Evolutionary conservation across 2,888 invertebrate species (phyloP), one percentile per base, ranked within the genome.

Genomic region (Yponomeuta cagnagella): DNA sequence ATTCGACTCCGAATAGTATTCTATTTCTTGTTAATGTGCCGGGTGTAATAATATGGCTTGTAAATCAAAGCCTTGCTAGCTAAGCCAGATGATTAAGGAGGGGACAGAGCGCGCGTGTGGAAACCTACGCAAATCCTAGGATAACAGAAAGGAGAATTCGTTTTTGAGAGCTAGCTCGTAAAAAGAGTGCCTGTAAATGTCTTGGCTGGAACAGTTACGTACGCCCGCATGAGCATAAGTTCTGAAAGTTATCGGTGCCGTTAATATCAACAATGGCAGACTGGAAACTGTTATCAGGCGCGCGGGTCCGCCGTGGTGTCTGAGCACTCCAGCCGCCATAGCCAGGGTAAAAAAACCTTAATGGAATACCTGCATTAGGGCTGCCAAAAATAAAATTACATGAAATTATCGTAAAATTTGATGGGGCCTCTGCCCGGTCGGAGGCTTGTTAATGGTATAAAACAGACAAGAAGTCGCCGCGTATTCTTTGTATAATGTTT

Each of bases 1-100:
- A 81, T 80, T 71, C 23, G 52, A 33, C 52, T 10, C 52, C 79
- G 81, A 80, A 80, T 81, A 78, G 76, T 79, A 81, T 79, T 82
- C 77, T 77, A 82, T 82, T 80, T 80, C 78, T 77, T 78, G 74
- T 76, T 74, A 73, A 70, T 72, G 77, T 73, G 78, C 64, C 64
- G 77, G 75, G 77, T 79, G 75, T 82, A 80, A 84, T 85, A 82
- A 81, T 76, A 72, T 73, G 71, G 79, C 82, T 80, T 80, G 79
- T 67, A 65, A 76, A 75, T 69, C 69, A 63, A 37, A 15, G 5
- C 43, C 43, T 43, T 43, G 43, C 43, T 43, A 43, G 43, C 43
- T 43, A 43, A n/a, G 10, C 31, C 23, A 48, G 48, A 58, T 68
- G 30, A 68, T 48, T 31, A 23, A 52, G 68, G 52, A 30, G 31